Conservation (phyloP, 2,797 vertebrate genomes). For the Zalophus californianus region DNA sequence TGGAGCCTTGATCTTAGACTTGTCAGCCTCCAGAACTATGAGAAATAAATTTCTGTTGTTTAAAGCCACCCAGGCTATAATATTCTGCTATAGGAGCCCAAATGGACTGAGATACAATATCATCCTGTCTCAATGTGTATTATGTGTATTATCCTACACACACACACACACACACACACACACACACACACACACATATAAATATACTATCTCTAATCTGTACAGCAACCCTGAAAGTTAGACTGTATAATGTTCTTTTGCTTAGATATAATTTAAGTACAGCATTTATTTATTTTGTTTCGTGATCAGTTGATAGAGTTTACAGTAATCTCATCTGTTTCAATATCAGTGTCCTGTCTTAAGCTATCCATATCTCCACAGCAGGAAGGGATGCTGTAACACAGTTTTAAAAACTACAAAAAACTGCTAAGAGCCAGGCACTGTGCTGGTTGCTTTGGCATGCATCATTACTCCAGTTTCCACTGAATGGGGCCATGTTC, state of each 20-base stretch:
- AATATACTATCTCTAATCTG: too few species aligned
- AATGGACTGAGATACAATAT: not conserved
- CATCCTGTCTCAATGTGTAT: not conserved
- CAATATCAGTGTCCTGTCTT: not conserved
- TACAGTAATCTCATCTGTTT: not conserved
- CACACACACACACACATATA: too few species aligned
- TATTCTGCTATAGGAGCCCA: not conserved
- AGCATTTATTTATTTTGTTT: not conserved
- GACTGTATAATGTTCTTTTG: not conserved
- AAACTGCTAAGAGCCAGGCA: too few species aligned
- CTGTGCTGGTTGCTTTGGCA: not conserved
- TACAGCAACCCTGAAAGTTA: too few species aligned
- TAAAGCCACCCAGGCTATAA: not conserved
- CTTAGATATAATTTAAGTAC: not conserved
- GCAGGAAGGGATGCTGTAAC: not conserved
- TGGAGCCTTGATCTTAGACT: not conserved
- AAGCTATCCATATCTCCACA: not conserved
- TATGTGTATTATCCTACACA: too few species aligned
- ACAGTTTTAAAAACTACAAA: not conserved
- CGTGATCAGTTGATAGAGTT: not conserved
- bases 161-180: too few species aligned
- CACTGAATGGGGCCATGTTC: not conserved
- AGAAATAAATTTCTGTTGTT: not conserved
- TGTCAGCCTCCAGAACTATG: not conserved
- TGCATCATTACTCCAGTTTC: not conserved